These are phyloP conservation scores for Oryzias dopingdopingensis DNA, from an alignment of 2,797 vertebrate genomes.

Conservation along the genomic window DNA sequence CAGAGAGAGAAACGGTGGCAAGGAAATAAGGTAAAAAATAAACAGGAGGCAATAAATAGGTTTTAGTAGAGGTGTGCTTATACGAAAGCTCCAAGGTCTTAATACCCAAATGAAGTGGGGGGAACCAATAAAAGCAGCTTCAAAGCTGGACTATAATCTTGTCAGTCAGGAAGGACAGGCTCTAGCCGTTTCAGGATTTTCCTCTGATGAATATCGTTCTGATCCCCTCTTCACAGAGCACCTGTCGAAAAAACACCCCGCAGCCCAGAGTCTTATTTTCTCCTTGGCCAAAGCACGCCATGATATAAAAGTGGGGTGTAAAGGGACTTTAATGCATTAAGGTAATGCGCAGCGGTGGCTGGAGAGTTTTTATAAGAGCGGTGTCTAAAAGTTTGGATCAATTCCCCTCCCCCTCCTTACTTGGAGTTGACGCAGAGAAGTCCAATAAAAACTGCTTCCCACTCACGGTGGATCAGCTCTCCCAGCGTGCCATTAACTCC, in stretches of 20 bases:
- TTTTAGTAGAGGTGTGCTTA: conserved; percentile 44
- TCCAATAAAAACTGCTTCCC: conserved; percentile 62
- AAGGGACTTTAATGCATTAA: conserved; percentile 76
- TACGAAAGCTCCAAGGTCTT: conserved; percentile 68
- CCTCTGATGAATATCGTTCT: conserved; percentile 72
- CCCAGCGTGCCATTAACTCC: conserved; percentile 63
- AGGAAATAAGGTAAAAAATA: conserved; percentile 40
- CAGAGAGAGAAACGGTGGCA: conserved; percentile 13
- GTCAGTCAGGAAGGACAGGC: conserved; percentile 70
- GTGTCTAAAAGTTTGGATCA: conserved; percentile 67
- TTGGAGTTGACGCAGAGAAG: conserved; percentile 54
- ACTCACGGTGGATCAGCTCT: conserved; percentile 45
- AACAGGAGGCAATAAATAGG: conserved; percentile 59
- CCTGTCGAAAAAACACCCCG: conserved; percentile 41
- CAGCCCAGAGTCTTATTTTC: conserved; percentile 53
- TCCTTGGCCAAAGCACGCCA: conserved; percentile 52
- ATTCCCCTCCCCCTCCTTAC: conserved; percentile 10
- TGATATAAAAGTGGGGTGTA: conserved; percentile 65
- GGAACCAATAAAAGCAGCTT: conserved; percentile 70
- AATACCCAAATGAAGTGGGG: conserved; percentile 75
- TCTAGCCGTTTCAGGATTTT: conserved; percentile 51
- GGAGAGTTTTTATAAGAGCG: conserved; percentile 69
- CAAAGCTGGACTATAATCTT: conserved; percentile 73
- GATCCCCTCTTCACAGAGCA: conserved; percentile 44
- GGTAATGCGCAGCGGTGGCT: conserved; percentile 61